These are phyloP conservation scores for Aphelinus atriplicis DNA, from an alignment of 1,140 invertebrate species.

Conservation along the genomic window DNA sequence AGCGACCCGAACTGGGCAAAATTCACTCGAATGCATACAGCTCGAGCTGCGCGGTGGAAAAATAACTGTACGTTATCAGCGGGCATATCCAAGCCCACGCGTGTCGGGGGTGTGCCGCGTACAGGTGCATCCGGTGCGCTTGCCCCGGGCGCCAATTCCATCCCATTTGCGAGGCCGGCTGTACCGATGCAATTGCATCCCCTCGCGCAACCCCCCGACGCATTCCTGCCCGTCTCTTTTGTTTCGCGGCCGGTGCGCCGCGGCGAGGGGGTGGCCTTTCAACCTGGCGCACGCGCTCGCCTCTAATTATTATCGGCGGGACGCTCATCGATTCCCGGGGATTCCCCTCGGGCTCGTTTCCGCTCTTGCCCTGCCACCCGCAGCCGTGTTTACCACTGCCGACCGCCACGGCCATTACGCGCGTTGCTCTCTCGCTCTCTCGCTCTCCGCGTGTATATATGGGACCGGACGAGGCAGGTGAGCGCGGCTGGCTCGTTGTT, in stretches of 20 bases:
- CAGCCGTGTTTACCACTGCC: too few species aligned
- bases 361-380: neutral
- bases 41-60: too few species aligned
- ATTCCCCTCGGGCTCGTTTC: neutral
- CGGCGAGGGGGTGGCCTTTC: neutral
- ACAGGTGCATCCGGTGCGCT: neutral
- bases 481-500: constrained; percentile 4
- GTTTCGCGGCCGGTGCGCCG: neutral
- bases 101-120: too few species aligned
- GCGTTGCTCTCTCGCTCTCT: neutral
- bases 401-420: neutral
- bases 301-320: constrained; percentile 1
- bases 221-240: neutral
- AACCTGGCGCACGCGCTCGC: neutral
- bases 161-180: constrained; percentile 37
- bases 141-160: constrained; percentile 28
- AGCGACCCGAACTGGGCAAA: too few species aligned
- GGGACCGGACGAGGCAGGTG: constrained; percentile 30
- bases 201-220: neutral
- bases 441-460: neutral
- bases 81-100: too few species aligned
- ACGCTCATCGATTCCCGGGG: neutral
- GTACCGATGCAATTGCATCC: constrained; percentile 11
- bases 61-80: too few species aligned
- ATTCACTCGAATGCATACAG: too few species aligned